phyloP scores from a whole-genome alignment of 92 coral and sea anemone genomes.

The Phenganax marumi region DNA sequence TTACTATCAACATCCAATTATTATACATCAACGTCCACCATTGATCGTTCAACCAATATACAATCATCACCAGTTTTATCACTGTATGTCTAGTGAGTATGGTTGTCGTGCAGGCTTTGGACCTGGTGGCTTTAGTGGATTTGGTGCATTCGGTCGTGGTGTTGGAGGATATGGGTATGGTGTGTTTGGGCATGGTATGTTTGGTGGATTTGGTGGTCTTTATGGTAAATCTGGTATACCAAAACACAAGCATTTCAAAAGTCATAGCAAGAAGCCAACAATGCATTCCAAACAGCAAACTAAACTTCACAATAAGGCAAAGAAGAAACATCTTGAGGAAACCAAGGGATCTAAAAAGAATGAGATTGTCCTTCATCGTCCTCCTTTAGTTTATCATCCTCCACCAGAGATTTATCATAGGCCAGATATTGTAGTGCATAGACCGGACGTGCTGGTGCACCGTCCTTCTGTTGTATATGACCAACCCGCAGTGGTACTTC shows the following conservation, averaged over 20 bases:
- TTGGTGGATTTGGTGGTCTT: slow-evolving; percentile 56
- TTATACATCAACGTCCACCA: slow-evolving; percentile 91
- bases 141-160: slow-evolving; percentile 31
- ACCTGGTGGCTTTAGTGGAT: slow-evolving; percentile 19
- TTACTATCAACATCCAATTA: slow-evolving; percentile 86
- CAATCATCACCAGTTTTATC: slow-evolving; percentile 61
- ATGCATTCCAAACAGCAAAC: slow-evolving; percentile 5
- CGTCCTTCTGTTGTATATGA: slow-evolving; percentile 87
- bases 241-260: slow-evolving; percentile 44
- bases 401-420: slow-evolving; percentile 93
- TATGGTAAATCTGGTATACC: slow-evolving; percentile 36
- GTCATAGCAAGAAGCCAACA: slow-evolving; percentile 7
- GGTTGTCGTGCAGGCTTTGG: slow-evolving; percentile 29
- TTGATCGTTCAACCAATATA: slow-evolving; percentile 77
- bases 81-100: not conserved
- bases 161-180: slow-evolving; percentile 12
- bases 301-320: not conserved
- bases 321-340: slow-evolving; percentile 15
- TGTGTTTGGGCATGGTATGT: slow-evolving; percentile 55
- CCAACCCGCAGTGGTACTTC: slow-evolving; percentile 79
- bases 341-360: slow-evolving; percentile 72
- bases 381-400: slow-evolving; percentile 87
- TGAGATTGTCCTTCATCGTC: slow-evolving; percentile 81
- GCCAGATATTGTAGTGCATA: slow-evolving; percentile 74
- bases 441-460: slow-evolving; percentile 86